phyloP scores from a whole-genome alignment of 2,797 vertebrate genomes.

The Antennarius maculatus region DNA sequence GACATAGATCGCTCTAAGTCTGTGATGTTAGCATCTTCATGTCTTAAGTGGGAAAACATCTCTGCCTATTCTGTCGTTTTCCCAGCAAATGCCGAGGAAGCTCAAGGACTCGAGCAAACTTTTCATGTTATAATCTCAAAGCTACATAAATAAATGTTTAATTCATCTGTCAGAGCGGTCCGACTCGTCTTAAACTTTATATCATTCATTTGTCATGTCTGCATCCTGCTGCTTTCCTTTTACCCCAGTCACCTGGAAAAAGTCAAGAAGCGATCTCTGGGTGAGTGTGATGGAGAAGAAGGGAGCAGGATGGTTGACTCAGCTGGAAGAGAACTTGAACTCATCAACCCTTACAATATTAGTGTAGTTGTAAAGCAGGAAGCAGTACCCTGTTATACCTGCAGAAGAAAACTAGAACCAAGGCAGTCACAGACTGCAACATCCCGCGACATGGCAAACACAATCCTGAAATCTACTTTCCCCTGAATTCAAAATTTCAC shows the following conservation, averaged over 20 bases:
- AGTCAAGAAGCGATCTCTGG: constrained; percentile 16
- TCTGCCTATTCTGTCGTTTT: neutral
- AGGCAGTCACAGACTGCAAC: no score
- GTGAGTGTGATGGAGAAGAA: constrained; percentile 27
- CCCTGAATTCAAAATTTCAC: no score
- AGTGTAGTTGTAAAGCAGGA: constrained; percentile 53
- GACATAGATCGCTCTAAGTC: constrained; percentile 10
- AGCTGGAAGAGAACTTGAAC: constrained; percentile 74
- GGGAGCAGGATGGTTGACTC: constrained; percentile 73
- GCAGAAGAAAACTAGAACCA: constrained; percentile 24
- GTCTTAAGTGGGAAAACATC: constrained; percentile 8
- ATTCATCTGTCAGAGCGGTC: constrained; percentile 4
- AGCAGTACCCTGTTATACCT: constrained; percentile 27
- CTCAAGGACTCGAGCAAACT: constrained; percentile 5
- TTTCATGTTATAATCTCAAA: constrained; percentile 10
- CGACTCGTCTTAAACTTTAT: constrained; percentile 10
- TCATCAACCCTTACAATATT: constrained; percentile 71
- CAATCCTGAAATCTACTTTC: no score
- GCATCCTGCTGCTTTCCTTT: constrained; percentile 43
- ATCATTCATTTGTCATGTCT: constrained; percentile 9
- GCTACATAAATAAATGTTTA: constrained; percentile 15
- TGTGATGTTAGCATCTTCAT: constrained; percentile 18
- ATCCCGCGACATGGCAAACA: no score
- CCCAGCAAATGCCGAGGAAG: constrained; percentile 26
- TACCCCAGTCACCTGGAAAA: constrained; percentile 54